A percentile compares a stretch with the other conserved stretches of the same genome.
phyloP scores from a whole-genome alignment of 1,140 invertebrate species.

The Drosophila subobscura region DNA sequence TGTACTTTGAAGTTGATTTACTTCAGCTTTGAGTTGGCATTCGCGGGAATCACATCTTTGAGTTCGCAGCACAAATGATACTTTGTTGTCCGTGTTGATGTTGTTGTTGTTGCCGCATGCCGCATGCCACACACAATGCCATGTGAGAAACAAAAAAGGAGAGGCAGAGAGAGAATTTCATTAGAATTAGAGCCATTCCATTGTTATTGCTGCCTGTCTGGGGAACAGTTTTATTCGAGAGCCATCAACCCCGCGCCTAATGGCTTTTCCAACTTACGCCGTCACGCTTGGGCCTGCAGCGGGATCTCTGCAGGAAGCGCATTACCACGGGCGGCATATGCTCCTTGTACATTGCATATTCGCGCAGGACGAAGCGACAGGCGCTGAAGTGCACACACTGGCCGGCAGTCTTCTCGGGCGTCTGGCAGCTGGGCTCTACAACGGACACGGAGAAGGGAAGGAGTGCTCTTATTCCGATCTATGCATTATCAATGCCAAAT shows the following conservation, averaged over 20 bases:
- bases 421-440: conserved; percentile 67
- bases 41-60: conserved; percentile 73
- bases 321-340: conserved; percentile 71
- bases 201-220: conserved; percentile 54
- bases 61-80: conserved; percentile 77
- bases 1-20: conserved; percentile 71
- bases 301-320: conserved; percentile 70
- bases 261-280: conserved; percentile 61
- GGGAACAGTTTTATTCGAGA: conserved; percentile 60
- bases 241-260: conserved; percentile 17
- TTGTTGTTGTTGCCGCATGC: conserved; percentile 35
- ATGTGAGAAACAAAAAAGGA: conserved; percentile 7
- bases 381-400: conserved; percentile 70
- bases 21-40: conserved; percentile 75
- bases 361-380: conserved; percentile 67
- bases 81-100: conserved; percentile 58
- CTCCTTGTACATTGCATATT: conserved; percentile 75
- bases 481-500: conserved; percentile 55
- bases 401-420: conserved; percentile 62
- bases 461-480: conserved; percentile 2
- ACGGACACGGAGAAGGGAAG: not conserved
- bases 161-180: conserved; percentile 48
- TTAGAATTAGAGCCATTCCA: conserved; percentile 63
- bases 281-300: conserved; percentile 67
- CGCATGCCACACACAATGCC: conserved; percentile 10